A percentile compares a stretch with the other conserved stretches of the same genome.
These are phyloP conservation scores for Bellardia pandia DNA, from an alignment of 2,888 invertebrate species.

Conservation along the genomic window DNA sequence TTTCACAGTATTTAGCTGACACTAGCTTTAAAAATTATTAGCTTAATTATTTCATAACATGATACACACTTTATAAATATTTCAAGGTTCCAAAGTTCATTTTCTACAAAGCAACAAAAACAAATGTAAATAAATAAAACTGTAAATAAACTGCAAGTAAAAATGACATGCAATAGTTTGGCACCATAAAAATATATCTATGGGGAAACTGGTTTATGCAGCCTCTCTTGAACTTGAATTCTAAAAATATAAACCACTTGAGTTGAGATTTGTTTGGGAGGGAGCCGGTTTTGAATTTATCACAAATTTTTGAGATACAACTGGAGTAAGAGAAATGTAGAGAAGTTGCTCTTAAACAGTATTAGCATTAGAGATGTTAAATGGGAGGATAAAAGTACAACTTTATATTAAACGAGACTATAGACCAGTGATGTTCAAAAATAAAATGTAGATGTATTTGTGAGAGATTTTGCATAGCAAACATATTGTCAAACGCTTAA, in stretches of 20 bases:
- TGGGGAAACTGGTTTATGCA: constrained; percentile 24
- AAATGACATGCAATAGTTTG: constrained; percentile 10
- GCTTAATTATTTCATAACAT: background rate
- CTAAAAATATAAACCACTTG: background rate
- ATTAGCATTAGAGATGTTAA: too few species aligned
- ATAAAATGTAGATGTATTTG: too few species aligned
- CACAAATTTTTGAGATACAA: background rate
- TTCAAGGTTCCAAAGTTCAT: constrained; percentile 18
- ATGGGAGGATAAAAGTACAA: too few species aligned
- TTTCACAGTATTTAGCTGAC: too few species aligned
- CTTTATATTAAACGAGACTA: too few species aligned
- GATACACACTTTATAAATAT: background rate
- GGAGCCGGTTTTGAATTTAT: background rate
- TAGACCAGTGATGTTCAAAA: too few species aligned
- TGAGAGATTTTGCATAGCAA: too few species aligned
- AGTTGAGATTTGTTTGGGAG: background rate
- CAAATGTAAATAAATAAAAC: background rate
- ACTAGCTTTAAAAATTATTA: too few species aligned
- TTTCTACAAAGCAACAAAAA: background rate
- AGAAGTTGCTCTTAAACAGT: too few species aligned
- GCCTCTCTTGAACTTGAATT: constrained; percentile 36
- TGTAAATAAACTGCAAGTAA: constrained; percentile 2
- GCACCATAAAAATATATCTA: background rate
- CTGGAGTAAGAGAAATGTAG: background rate
- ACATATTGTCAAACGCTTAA: too few species aligned